Base-by-base conservation (phyloP, 2,797 vertebrate genomes). In the Chrysolophus pictus region DNA sequence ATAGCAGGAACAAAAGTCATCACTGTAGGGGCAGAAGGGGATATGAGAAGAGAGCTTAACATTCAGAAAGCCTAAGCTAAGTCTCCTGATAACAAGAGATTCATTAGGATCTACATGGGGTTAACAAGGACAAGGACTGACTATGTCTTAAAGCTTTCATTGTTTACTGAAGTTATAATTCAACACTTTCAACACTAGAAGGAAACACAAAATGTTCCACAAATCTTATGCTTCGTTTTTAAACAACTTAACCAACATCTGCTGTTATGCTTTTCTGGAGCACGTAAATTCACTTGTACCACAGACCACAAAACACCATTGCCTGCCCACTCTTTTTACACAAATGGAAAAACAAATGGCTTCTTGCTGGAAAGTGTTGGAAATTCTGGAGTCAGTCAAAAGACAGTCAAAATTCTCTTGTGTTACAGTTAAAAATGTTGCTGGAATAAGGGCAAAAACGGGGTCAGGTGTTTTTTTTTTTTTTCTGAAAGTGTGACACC, bases 221-320 rank as follows among this genome's bases (percentile, higher is more conserved):
- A 80, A 91, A 41, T 69, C 19, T 28, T 35, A 69, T 0, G 2
- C 9, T 59, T 37, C 39, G 37, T 70, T 67, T 70, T 67, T 71
- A 44, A 87, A 65, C 21, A 69, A 64, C 8, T 24, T 67, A 60
- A 69, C 15, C 41, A 28, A 9, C 59, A 14, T 69, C 69, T 88
- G 29, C 6, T 82, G 80, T 79, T 79, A 60, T 16, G 58, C 44
- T 81, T 88, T 93, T 78, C 84, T 91, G 76, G 26, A 75, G 93
- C 31, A 53, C 0, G 0, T 75, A 76, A 77, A 63, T 5, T 7
- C 33, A 47, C 21, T 88, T 51, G 24, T 62, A 65, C 29, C 64
- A 73, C 73, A 92, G 51, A 79, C 64, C 68, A 59, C 59, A 59
- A 65, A 75, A 72, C 51, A 58, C 41, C 55, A 44, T 8, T 75